Percentiles rank a stretch among this genome's conserved stretches.
phyloP scores from a whole-genome alignment of 2,888 invertebrate genomes.

The Drosophila robusta region DNA sequence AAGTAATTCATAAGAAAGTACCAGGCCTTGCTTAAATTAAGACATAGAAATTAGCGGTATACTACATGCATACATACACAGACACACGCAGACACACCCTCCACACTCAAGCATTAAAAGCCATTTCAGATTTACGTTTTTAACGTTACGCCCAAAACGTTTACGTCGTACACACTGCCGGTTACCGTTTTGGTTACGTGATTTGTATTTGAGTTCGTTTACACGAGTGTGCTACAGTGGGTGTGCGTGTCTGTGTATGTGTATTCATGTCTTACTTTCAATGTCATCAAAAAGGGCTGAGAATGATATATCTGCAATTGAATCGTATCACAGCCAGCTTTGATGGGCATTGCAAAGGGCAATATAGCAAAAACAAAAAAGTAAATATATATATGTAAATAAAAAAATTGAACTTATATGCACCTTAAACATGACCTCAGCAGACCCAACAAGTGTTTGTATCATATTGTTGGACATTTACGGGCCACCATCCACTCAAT shows the following conservation, averaged over 20 bases:
- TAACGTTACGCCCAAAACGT: constrained; percentile 52
- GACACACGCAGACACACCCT: constrained; percentile 11
- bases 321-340: constrained; percentile 85
- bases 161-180: constrained; percentile 58
- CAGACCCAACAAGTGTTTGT: constrained; percentile 64
- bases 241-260: constrained; percentile 20
- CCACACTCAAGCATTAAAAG: constrained; percentile 23
- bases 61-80: constrained; percentile 26
- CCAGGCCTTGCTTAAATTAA: constrained; percentile 4
- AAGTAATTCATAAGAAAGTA: constrained; percentile 43
- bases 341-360: constrained; percentile 85
- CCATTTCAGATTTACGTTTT: constrained; percentile 55
- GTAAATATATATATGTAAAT: neutral
- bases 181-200: constrained; percentile 61
- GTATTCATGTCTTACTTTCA: constrained; percentile 75
- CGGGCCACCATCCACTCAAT: constrained; percentile 32
- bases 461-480: constrained; percentile 21
- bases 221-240: constrained; percentile 25
- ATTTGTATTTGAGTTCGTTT: constrained; percentile 54
- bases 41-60: constrained; percentile 17
- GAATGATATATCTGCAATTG: constrained; percentile 80
- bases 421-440: constrained; percentile 15
- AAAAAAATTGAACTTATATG: neutral
- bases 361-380: constrained; percentile 15
- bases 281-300: constrained; percentile 85